These are phyloP conservation scores for Potorous gilbertii DNA, from an alignment of 2,797 vertebrate genomes.

Conservation along the genomic window DNA sequence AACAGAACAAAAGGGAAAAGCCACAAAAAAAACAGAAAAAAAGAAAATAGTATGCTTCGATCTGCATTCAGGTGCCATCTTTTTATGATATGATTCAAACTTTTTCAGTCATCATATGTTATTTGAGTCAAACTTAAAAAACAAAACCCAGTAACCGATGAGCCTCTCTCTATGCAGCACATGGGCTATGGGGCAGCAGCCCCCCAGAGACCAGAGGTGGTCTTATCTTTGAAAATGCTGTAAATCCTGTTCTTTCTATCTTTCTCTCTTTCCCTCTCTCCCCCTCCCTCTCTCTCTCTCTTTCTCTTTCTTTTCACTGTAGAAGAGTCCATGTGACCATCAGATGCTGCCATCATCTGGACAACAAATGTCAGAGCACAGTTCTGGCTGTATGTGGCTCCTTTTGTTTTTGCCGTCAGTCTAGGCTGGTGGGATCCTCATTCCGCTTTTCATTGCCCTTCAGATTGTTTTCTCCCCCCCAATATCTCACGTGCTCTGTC, in stretches of 20 bases:
- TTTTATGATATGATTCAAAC: neutral
- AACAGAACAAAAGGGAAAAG: too few relatives aligned
- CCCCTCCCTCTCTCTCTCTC: fast-evolving
- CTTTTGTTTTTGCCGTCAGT: neutral
- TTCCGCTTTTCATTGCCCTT: neutral
- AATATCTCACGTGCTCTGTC: neutral
- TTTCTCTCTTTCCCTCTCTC: too few relatives aligned
- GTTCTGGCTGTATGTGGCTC: too few relatives aligned
- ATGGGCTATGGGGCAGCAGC: too few relatives aligned
- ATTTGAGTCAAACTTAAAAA: neutral
- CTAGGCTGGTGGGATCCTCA: neutral
- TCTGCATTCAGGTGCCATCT: neutral
- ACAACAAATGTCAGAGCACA: neutral
- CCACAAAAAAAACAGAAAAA: too few relatives aligned
- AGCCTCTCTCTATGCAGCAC: neutral
- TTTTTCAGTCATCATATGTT: neutral
- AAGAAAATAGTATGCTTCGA: too few relatives aligned
- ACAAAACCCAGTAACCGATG: neutral
- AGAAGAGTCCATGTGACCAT: neutral
- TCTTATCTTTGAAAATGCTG: neutral
- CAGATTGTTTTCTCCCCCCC: fast-evolving
- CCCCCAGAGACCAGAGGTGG: neutral
- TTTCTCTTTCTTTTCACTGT: neutral
- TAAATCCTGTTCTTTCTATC: too few relatives aligned
- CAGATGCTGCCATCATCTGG: neutral